Base-by-base conservation (phyloP, 2,113 vertebrate genomes). In the Oryzias celebensis region DNA sequence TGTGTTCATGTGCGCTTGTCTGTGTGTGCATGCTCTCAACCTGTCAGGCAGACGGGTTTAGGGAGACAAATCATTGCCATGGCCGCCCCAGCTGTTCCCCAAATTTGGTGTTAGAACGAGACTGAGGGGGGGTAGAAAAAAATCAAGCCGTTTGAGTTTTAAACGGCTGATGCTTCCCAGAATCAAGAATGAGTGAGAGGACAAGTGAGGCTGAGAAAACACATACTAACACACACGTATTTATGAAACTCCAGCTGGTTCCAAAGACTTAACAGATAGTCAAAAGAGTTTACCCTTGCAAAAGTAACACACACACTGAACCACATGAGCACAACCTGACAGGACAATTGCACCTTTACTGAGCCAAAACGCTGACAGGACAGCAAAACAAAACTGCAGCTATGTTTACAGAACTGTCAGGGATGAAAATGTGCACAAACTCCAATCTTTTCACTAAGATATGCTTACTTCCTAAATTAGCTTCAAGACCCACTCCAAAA, bases 51-150 rank as follows among this genome's bases (percentile, higher is more conserved):
- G 74, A 86, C 81, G 69, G 82, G 86, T 82, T 85, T 84, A 90
- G 78, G 81, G 81, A 90, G 87, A 91, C 88, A 89, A 88, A 91
- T 92, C 90, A 91, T 86, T 80, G 69, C 78, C 88, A 85, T 85
- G 88, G 87, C 84, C 88, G 88, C 81, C 84, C 90, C 91, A 92
- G 90, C 86, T 91, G 90, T 92, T 91, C 90, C 87, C 91, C 91
- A 92, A 92, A 90, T 92, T 90, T 92, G 90, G 91, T 91, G 87
- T 77, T 83, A 89, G 84, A 83, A 89, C 73, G 73, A 86, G 74
- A 89, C 80, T 12, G 61, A 78, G 61, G 62, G 63, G 70, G 65
- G 62, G 44, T 45, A 14, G 51, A 22, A 73, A 77, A 76, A 76
- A 83, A 77, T 66, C 59, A 69, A 80, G 85, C 70, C 68, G 61